Evolutionary conservation across 2,888 invertebrate genomes (phyloP).

Genomic region (Morpho achilles): DNA sequence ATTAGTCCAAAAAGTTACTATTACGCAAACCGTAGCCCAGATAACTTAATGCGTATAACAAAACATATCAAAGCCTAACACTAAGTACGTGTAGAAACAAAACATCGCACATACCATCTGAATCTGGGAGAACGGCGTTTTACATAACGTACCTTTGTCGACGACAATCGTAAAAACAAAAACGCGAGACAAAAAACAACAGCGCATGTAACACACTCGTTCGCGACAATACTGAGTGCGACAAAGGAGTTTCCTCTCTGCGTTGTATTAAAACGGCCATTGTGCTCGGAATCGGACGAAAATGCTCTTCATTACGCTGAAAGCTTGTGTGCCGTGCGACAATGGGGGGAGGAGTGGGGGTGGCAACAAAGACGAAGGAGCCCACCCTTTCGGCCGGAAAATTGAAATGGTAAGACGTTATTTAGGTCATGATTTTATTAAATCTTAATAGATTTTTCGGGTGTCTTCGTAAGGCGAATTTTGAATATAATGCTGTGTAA

Average conservation of each 20-base stretch:
- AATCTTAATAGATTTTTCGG: constrained; percentile 61
- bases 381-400: constrained; percentile 76
- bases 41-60: not conserved
- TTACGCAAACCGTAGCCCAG: too few relatives aligned
- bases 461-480: constrained; percentile 7
- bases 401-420: constrained; percentile 77
- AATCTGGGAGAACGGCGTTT: constrained; percentile 32
- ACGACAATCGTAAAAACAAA: constrained; percentile 67
- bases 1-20: too few relatives aligned
- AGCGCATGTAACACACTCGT: constrained; percentile 64
- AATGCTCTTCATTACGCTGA: constrained; percentile 81
- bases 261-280: constrained; percentile 74
- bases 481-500: not conserved
- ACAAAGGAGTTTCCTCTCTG: constrained; percentile 73
- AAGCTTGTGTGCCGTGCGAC: constrained; percentile 78
- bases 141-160: constrained; percentile 53
- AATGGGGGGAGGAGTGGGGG: constrained; percentile 56
- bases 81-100: not conserved
- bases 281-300: constrained; percentile 77
- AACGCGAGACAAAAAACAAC: constrained; percentile 48
- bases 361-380: constrained; percentile 68
- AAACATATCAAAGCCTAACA: constrained; percentile 1
- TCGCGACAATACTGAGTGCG: constrained; percentile 59
- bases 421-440: constrained; percentile 78
- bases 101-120: constrained; percentile 23